A percentile compares a stretch with the other conserved stretches of the same genome.
phyloP scores from a whole-genome alignment of 2,888 invertebrate genomes.

The Heteromyza rotundicornis region DNA sequence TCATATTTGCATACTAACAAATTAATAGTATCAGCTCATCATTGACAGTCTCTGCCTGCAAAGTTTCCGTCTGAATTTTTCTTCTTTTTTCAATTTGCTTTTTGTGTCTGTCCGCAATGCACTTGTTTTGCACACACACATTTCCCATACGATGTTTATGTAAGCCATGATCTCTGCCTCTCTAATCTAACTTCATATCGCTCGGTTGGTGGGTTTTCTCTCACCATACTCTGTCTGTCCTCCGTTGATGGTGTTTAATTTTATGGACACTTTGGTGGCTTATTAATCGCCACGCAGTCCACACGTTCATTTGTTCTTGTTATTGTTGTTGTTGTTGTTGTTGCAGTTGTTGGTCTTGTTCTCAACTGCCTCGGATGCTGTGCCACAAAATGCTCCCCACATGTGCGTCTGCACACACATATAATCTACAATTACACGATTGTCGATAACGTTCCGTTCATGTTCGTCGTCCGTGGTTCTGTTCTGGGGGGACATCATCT shows the following conservation, averaged over 20 bases:
- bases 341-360: constrained; percentile 11
- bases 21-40: too few relatives aligned
- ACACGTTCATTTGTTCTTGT: constrained; percentile 39
- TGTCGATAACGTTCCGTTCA: constrained; percentile 31
- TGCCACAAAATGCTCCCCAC: background rate
- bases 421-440: constrained; percentile 47
- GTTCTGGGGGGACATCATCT: background rate
- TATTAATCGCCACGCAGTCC: background rate
- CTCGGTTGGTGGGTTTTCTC: too few relatives aligned
- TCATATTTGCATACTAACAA: too few relatives aligned
- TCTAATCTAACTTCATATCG: too few relatives aligned
- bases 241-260: background rate
- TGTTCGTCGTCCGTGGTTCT: background rate
- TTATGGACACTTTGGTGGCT: constrained; percentile 2
- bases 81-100: too few relatives aligned
- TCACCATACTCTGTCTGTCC: background rate
- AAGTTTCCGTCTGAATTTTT: too few relatives aligned
- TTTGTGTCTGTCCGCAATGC: too few relatives aligned
- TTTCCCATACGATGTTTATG: too few relatives aligned
- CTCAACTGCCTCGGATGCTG: constrained; percentile 10
- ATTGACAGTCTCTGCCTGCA: too few relatives aligned
- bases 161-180: too few relatives aligned
- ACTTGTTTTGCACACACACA: too few relatives aligned
- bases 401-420: background rate
- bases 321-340: too few relatives aligned